phyloP scores from a whole-genome alignment of 2,113 vertebrate species.

The Albula goreensis region DNA sequence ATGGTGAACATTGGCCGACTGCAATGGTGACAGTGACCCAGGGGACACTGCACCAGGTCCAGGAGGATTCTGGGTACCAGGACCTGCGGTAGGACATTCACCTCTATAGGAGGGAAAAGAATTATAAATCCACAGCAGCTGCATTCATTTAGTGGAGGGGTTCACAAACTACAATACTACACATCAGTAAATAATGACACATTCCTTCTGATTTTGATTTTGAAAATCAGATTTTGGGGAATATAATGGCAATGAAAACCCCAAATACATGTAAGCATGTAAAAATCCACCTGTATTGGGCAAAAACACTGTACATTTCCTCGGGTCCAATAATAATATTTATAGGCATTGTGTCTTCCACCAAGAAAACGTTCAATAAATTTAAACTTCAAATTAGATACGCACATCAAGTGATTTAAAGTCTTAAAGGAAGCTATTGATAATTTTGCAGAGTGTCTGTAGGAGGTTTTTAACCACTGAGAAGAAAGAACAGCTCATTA shows the following conservation, averaged over 20 bases:
- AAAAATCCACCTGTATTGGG: not conserved
- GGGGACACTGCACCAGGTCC: slow-evolving; percentile 84
- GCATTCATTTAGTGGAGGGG: no score
- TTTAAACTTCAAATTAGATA: not conserved
- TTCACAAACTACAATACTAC: no score
- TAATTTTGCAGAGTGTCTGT: not conserved
- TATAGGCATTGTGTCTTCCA: not conserved
- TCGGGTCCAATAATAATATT: not conserved
- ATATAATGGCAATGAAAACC: no score
- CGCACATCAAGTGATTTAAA: not conserved
- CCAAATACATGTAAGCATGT: not conserved
- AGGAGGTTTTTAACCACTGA: not conserved
- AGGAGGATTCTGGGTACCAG: slow-evolving; percentile 85
- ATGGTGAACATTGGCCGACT: slow-evolving; percentile 97
- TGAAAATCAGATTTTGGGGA: no score
- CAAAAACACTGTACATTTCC: not conserved
- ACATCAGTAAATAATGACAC: no score
- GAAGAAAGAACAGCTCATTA: not conserved
- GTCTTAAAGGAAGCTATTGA: not conserved
- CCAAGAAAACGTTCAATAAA: not conserved
- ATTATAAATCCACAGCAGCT: not conserved
- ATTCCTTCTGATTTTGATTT: no score
- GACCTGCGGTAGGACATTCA: slow-evolving; percentile 77
- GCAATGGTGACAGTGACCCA: slow-evolving; percentile 95
- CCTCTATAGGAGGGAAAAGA: not conserved